Base-by-base conservation (phyloP, 2,797 vertebrate species). In the Microchirus variegatus region DNA sequence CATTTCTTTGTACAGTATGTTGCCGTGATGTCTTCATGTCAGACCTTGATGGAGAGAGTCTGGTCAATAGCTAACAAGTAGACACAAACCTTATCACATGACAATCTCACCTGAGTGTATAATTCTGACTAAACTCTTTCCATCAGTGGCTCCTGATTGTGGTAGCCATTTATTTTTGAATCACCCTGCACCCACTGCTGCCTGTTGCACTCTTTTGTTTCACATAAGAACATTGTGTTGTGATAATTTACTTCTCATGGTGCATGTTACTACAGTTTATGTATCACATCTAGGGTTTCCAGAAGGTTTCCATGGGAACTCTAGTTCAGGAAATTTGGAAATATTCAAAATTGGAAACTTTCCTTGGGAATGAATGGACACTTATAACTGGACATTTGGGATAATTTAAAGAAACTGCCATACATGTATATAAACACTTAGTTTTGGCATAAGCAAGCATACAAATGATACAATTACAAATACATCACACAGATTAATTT, bases 31-130 rank as follows among this genome's bases (percentile, higher is more conserved):
- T 80, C 68, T 54, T 76, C 59, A 54, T 66, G 59, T 80, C 74
- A 17, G 67, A 78, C 66, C 73, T 47, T 45, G 68, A 82, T 76
- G 74, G 65, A 82, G 61, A 81, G 84, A 84, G 73, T 85, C 59
- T 82, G 83, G 73, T 84, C 4, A 31, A 31, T 7, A 31, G 31
- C 31, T 31, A 31, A 8, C 31, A 31, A 31, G 41, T 15, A 14
- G 41, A 42, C 13, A 2, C 13, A 15, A 42, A 14, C 13, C 3
- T 3, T 14, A 1, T 41, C 6, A 5, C 11, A 14, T 42, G 3
- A 13, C 7, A 42, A 5, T 15, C 12, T 14, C 12, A 42, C 4
- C 13, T 40, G 13, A 40, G 5, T 14, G 2, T 14, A 13, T 2
- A 15, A 14, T 14, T 37, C 1, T 58, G 65, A 81, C 71, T 66